These are phyloP conservation scores for Pedetes capensis DNA, from an alignment of 2,113 vertebrate species.

Conservation along the genomic window DNA sequence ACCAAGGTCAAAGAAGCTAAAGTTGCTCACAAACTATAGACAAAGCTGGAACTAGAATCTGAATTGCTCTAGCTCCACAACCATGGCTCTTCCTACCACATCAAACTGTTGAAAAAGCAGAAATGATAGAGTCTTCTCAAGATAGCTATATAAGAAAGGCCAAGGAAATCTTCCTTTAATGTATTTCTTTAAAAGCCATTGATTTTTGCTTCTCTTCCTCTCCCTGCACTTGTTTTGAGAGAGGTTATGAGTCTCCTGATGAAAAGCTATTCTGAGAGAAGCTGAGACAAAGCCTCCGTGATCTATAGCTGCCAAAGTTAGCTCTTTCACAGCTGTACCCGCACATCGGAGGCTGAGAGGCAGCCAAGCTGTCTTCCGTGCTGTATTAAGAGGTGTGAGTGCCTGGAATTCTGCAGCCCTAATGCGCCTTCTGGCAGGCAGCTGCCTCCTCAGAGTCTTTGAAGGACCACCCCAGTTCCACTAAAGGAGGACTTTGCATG, in stretches of 20 bases:
- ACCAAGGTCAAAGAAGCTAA: constrained; percentile 55
- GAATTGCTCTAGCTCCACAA: not conserved
- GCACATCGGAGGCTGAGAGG: constrained; percentile 62
- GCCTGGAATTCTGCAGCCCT: constrained; percentile 75
- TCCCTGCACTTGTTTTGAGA: not conserved
- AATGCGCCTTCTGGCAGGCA: constrained; percentile 75
- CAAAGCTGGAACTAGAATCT: not conserved
- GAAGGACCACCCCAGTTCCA: constrained; percentile 75
- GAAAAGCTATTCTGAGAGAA: constrained; percentile 79
- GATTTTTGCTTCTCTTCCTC: not conserved
- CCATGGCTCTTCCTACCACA: not conserved
- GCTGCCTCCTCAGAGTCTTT: constrained; percentile 78
- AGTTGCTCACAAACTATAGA: not conserved
- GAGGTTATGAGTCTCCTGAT: not conserved
- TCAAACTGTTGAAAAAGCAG: not conserved
- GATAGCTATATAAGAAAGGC: not conserved
- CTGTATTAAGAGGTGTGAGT: constrained; percentile 76
- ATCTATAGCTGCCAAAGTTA: constrained; percentile 83
- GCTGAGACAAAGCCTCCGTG: constrained; percentile 76
- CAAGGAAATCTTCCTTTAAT: not conserved
- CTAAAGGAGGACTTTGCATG: constrained; percentile 73
- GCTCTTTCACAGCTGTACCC: constrained; percentile 84
- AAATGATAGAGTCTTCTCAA: not conserved
- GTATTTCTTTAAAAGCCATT: not conserved
- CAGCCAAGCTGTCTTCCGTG: constrained; percentile 78